These are phyloP conservation scores for Clupea harengus DNA, from an alignment of 2,113 vertebrate genomes.

Conservation along the genomic window DNA sequence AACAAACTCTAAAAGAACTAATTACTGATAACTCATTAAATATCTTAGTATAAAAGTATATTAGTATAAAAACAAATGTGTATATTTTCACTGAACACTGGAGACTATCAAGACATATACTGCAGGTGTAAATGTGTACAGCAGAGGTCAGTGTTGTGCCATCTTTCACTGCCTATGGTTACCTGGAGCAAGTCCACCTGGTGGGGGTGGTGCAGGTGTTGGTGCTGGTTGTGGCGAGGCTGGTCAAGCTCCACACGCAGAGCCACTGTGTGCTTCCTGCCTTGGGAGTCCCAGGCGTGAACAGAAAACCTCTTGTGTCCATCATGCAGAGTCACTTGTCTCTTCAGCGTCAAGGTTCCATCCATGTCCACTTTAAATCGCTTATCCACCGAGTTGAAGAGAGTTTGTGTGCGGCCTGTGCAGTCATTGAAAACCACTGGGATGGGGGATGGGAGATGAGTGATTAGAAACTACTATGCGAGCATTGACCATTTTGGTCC, in stretches of 20 bases:
- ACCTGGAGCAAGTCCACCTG: slow-evolving; percentile 26
- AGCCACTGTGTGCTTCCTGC: slow-evolving; percentile 45
- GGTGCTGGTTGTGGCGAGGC: neutral
- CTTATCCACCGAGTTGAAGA: slow-evolving; percentile 43
- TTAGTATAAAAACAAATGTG: neutral
- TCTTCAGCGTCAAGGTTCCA: slow-evolving; percentile 59
- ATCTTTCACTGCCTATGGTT: neutral
- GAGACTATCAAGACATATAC: neutral
- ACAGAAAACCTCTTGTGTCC: slow-evolving; percentile 53
- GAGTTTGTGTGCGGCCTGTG: slow-evolving; percentile 34
- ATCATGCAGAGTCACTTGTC: slow-evolving; percentile 49
- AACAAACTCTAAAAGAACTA: too few species aligned
- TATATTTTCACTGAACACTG: neutral
- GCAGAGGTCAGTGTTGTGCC: slow-evolving; percentile 35
- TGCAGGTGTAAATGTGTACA: neutral
- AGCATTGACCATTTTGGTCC: neutral
- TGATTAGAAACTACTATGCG: neutral
- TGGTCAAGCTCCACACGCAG: slow-evolving; percentile 49
- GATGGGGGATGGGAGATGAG: neutral
- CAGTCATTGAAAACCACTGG: slow-evolving; percentile 65
- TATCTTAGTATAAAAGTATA: too few species aligned
- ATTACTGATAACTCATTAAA: too few species aligned
- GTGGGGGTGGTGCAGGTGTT: neutral
- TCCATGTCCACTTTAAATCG: slow-evolving; percentile 56
- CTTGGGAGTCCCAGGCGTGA: slow-evolving; percentile 52